Evolutionary conservation across 2,113 vertebrate genomes (phyloP).

Genomic region (Megaptera novaeangliae): DNA sequence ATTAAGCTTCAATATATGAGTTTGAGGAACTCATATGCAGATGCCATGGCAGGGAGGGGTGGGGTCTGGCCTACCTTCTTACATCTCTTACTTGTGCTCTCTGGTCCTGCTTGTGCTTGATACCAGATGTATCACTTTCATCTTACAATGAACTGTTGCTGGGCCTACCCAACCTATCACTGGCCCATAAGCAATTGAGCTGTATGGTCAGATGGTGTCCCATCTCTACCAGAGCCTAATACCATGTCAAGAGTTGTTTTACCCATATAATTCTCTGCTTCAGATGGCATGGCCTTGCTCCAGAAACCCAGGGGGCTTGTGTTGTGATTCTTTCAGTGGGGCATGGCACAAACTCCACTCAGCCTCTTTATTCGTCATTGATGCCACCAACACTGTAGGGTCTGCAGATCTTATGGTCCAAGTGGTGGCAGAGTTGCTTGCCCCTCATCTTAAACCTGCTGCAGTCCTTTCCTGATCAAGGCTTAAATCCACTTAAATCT

Average conservation of each 20-base stretch:
- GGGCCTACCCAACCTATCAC: not conserved
- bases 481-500: not conserved
- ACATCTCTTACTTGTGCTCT: not conserved
- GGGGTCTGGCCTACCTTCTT: not conserved
- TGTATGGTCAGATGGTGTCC: not conserved
- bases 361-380: not conserved
- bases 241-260: not conserved
- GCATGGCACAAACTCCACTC: not conserved
- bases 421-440: not conserved
- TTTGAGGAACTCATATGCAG: not conserved
- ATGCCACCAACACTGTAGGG: not conserved
- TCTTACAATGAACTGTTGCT: not conserved
- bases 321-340: not conserved
- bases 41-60: not conserved
- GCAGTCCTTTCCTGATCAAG: not conserved
- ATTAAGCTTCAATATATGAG: not conserved
- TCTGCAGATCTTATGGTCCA: not conserved
- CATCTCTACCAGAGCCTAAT: not conserved
- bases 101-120: not conserved
- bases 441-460: not conserved
- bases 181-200: not conserved
- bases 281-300: not conserved
- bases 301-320: not conserved
- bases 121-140: not conserved
- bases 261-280: not conserved